Evolutionary conservation across 1,140 invertebrate species (phyloP), one percentile per base, ranked within the genome.

Genomic region (Drosophila mojavensis): DNA sequence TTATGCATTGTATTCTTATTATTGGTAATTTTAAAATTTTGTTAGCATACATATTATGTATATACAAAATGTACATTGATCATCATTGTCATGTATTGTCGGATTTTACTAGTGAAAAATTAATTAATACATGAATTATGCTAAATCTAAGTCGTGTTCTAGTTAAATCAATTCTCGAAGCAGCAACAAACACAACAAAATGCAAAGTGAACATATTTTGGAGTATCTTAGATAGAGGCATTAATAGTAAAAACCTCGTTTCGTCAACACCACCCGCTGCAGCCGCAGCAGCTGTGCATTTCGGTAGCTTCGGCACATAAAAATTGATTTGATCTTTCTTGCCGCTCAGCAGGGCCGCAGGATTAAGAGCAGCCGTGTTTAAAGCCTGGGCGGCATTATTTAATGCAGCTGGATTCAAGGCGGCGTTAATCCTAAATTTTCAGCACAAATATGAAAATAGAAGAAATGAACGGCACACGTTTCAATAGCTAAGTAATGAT

Each of bases 281-380:
- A 51, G 63, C 70, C 62, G 71, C 67, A 45, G 73, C 55, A 75
- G 62, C 70, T 47, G 76, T 79, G 56, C 86, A 74, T 55, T 79
- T 89, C 67, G 79, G 84, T 76, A 91, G 75, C 63, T 85, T 89
- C 66, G 89, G 89, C 47, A 91, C 70, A 91, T 91, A 91, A 76
- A 91, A 91, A 85, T 83, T 89, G 43, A 91, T 67, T 67, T 79
- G 78, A 79, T 91, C 89, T 91, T 91, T 91, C 78, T 91, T 91
- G 66, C 84, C 79, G 56, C 89, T 82, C 50, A 91, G 83, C 70
- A 91, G 62, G 55, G 84, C 59, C 70, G 89, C 86, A 48, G 89
- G 89, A 70, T 91, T 91, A 76, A 91, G 89, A 24, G 89, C 89
- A 66, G 89, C 89, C 51, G 89, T 82, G 65, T 91, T 91, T 63